phyloP scores from a whole-genome alignment of 2,113 vertebrate species.

The Edolisoma coerulescens region DNA sequence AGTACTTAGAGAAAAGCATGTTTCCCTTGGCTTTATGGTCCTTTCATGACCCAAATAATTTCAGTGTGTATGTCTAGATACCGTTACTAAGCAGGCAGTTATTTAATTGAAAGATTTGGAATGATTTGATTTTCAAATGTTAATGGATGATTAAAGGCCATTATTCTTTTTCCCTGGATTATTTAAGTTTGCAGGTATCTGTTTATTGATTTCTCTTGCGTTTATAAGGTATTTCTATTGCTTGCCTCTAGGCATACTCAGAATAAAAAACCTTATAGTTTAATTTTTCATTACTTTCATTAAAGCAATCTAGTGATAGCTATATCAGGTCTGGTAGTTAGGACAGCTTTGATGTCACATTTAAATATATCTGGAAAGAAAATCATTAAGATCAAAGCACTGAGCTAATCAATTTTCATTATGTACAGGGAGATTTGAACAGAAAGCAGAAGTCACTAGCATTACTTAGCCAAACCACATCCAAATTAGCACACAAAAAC shows the following conservation, averaged over 20 bases:
- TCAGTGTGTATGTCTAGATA: background rate
- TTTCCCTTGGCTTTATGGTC: background rate
- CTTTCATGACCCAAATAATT: background rate
- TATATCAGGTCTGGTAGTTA: background rate
- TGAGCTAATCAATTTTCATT: background rate
- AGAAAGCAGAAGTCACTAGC: background rate
- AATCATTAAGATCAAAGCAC: conserved; percentile 7
- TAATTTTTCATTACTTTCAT: background rate
- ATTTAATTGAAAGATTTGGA: background rate
- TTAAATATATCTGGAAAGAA: background rate
- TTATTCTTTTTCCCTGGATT: background rate
- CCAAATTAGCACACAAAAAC: background rate
- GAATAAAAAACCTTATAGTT: background rate
- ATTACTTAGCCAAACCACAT: background rate
- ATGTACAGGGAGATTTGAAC: background rate
- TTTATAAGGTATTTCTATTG: background rate
- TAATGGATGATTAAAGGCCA: background rate
- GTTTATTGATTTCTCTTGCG: background rate
- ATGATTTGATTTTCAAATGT: background rate
- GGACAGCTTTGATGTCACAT: background rate
- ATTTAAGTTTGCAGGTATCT: background rate
- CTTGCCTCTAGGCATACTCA: background rate
- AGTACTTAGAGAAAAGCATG: background rate
- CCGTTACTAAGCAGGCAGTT: background rate
- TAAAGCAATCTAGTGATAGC: background rate